A percentile compares a stretch with the other conserved stretches of the same genome.
Evolutionary conservation across 2,797 vertebrate species (phyloP).

Genomic region (Bucorvus abyssinicus): DNA sequence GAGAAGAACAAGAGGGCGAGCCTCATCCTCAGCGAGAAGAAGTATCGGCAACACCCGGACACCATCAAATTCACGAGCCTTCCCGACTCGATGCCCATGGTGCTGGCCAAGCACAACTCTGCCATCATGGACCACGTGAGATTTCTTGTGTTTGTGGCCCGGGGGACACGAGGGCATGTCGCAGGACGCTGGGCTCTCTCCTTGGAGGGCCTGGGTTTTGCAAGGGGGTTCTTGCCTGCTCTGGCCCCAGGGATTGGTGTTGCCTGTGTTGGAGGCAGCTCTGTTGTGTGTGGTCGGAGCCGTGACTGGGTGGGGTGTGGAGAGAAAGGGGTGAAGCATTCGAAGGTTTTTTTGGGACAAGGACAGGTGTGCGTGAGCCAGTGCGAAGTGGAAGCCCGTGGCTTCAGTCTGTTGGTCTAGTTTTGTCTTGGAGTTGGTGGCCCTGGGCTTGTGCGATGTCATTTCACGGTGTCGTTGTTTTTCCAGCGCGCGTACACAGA

Average conservation of each 20-base stretch:
- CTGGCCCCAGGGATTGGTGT: no score
- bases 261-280: accelerated
- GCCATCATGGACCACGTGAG: conserved; percentile 86
- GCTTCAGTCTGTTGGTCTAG: accelerated
- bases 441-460: accelerated
- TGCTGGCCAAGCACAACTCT: conserved; percentile 88
- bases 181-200: accelerated
- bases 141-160: neutral
- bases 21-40: conserved; percentile 84
- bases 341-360: accelerated
- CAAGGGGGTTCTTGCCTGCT: accelerated
- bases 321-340: accelerated
- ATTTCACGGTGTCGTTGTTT: accelerated
- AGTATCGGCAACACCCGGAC: conserved; percentile 85
- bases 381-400: neutral
- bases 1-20: conserved; percentile 87
- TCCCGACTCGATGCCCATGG: conserved; percentile 82
- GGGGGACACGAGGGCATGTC: accelerated
- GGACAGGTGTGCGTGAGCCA: accelerated
- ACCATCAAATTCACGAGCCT: conserved; percentile 80
- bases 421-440: neutral
- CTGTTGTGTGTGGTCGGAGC: accelerated
- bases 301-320: accelerated
- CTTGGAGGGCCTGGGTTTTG: accelerated
- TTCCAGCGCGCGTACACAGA: conserved; percentile 74